phyloP scores from a whole-genome alignment of 1,140 invertebrate genomes.

The Lamellibrachia luymesi region DNA sequence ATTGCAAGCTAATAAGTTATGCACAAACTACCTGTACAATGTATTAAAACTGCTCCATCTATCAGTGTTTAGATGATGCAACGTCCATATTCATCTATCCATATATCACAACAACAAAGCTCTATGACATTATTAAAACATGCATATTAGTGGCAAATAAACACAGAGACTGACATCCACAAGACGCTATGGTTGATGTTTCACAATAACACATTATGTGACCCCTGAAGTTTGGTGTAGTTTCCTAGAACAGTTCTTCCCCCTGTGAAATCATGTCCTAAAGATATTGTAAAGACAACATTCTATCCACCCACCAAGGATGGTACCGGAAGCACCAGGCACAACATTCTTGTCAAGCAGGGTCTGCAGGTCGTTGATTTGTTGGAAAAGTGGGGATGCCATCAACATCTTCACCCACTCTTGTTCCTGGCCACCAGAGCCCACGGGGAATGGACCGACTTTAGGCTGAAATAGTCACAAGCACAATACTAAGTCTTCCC shows the following conservation, averaged over 20 bases:
- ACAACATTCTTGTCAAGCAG: slow-evolving; percentile 44
- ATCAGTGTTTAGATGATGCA: too few species aligned
- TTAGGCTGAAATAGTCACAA: not conserved
- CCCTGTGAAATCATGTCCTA: not conserved
- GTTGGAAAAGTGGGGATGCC: slow-evolving; percentile 52
- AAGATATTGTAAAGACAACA: not conserved
- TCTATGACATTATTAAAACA: too few species aligned
- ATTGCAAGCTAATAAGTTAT: too few species aligned
- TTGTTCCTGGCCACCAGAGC: slow-evolving; percentile 41
- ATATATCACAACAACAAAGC: too few species aligned
- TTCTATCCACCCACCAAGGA: not conserved
- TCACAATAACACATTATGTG: too few species aligned
- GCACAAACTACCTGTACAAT: too few species aligned
- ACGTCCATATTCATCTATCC: too few species aligned
- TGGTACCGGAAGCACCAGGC: not conserved
- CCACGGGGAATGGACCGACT: not conserved
- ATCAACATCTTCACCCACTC: slow-evolving; percentile 53
- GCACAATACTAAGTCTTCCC: not conserved
- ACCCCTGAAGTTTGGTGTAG: not conserved
- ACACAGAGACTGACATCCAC: too few species aligned
- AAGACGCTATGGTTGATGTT: too few species aligned
- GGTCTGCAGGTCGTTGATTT: slow-evolving; percentile 50
- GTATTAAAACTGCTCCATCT: too few species aligned
- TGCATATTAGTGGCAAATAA: too few species aligned
- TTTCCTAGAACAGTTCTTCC: not conserved